A percentile compares a stretch with the other conserved stretches of the same genome.
phyloP scores from a whole-genome alignment of 2,888 invertebrate genomes.

The Cremastinae sp. region DNA sequence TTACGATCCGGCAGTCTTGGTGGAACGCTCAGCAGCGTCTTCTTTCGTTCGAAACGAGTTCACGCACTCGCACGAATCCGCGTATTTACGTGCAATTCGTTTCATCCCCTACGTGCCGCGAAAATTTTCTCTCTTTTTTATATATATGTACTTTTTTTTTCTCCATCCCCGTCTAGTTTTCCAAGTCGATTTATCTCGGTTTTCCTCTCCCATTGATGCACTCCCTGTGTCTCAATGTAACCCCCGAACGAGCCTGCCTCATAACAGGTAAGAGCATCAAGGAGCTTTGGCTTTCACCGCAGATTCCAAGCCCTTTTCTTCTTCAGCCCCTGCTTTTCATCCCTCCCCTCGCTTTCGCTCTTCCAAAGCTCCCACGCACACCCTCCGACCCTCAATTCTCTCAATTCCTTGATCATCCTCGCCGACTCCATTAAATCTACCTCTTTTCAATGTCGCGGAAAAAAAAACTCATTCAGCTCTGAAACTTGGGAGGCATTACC shows the following conservation, averaged over 20 bases:
- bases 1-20: constrained; percentile 56
- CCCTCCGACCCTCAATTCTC: background rate
- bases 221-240: background rate
- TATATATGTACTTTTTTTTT: constrained; percentile 10
- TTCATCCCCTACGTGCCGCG: constrained; percentile 49
- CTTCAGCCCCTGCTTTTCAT: constrained; percentile 7
- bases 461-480: constrained; percentile 10
- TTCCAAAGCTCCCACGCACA: background rate
- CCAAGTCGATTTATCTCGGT: too few relatives aligned
- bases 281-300: constrained; percentile 43
- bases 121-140: constrained; percentile 44
- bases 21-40: constrained; percentile 11
- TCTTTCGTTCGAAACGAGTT: constrained; percentile 9
- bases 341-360: background rate
- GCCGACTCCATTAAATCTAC: constrained; percentile 15
- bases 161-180: too few relatives aligned
- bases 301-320: constrained; percentile 40
- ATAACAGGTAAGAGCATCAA: constrained; percentile 49
- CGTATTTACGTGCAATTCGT: background rate
- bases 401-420: constrained; percentile 27
- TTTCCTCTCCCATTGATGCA: background rate
- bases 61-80: background rate
- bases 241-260: constrained; percentile 9
- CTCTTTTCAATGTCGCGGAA: background rate
- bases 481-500: background rate